These are phyloP conservation scores for Rhogogaster chlorosoma DNA, from an alignment of 2,888 invertebrate genomes.

Conservation along the genomic window DNA sequence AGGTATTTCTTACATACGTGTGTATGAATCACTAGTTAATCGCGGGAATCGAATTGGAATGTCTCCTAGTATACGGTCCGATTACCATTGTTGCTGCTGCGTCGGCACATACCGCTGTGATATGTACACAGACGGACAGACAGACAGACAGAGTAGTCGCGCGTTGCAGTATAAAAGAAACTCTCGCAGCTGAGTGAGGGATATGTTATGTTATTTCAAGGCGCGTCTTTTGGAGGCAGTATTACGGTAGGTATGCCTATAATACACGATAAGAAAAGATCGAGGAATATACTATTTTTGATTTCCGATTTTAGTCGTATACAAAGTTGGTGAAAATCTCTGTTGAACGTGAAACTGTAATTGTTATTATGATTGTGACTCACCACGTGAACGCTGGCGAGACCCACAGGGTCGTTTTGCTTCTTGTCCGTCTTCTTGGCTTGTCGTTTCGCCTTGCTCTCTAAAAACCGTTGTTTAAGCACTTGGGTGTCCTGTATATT, in stretches of 20 bases:
- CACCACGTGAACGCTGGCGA: constrained; percentile 77
- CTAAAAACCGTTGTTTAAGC: constrained; percentile 93
- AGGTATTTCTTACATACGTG: not conserved
- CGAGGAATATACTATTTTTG: not conserved
- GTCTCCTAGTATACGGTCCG: constrained; percentile 28
- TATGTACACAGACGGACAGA: not conserved
- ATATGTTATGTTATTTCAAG: not conserved
- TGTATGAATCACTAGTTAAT: constrained; percentile 27
- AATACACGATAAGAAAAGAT: not conserved
- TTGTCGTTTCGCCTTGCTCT: constrained; percentile 93
- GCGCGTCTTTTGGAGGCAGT: not conserved
- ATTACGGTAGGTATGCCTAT: not conserved
- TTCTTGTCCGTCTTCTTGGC: constrained; percentile 89
- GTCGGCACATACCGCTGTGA: constrained; percentile 25
- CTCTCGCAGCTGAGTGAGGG: not conserved
- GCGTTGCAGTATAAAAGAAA: constrained; percentile 2
- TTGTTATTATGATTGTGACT: constrained; percentile 60
- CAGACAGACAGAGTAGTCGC: not conserved
- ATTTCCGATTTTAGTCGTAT: not conserved
- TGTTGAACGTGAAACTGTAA: not conserved
- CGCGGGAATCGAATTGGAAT: constrained; percentile 45
- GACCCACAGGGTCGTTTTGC: constrained; percentile 81
- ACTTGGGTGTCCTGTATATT: constrained; percentile 94
- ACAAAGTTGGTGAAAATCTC: too few species aligned
- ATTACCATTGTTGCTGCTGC: constrained; percentile 20